Evolutionary conservation across 2,113 vertebrate species (phyloP), one percentile per base, ranked within the genome.

Genomic region (Chauna torquata): DNA sequence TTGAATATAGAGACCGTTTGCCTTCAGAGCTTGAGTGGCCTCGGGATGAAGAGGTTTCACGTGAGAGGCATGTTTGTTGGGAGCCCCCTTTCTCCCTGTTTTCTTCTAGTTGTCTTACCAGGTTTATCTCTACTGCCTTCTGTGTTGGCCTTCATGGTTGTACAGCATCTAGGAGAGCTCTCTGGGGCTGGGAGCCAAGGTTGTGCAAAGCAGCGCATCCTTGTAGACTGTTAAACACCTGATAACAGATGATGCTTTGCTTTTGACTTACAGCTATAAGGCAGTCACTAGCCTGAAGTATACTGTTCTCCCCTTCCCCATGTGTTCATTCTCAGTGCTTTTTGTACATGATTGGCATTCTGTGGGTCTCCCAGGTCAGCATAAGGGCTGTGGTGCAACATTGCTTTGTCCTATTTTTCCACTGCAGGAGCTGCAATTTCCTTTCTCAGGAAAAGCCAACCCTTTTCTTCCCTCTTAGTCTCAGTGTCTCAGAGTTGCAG

Each of bases 91-190:
- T 65, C n/a, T 82, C 61, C 30, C 22, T 30, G 12, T 68, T 88
- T 84, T 82, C 69, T 91, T 72, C 65, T 78, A 81, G 76, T 50
- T 93, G 50, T 50, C 62, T 81, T 70, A 90, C 72, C 76, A 90
- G 82, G 88, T 45, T 34, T n/a, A 59, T 45, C 40, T 45, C 42
- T 42, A 28, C 32, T 20, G 23, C 59, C 47, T 64, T 30, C n/a
- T 40, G 16, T 17, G 16, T 64, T 52, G 59, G 22, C 61, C 58
- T 52, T 30, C 24, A 12, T 82, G 74, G 77, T 40, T 2, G 1
- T 74, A 59, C 32, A 89, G 89, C 89, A 79, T 94, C 88, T 94
- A 77, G 42, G 45, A 80, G 78, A 82, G 64, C 55, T 91, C 55
- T 80, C 5, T 75, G 55, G 50, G 78, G 74, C 91, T 69, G 23